These are phyloP conservation scores for Aviceda subcristata DNA, from an alignment of 2,113 vertebrate species.

Conservation along the genomic window DNA sequence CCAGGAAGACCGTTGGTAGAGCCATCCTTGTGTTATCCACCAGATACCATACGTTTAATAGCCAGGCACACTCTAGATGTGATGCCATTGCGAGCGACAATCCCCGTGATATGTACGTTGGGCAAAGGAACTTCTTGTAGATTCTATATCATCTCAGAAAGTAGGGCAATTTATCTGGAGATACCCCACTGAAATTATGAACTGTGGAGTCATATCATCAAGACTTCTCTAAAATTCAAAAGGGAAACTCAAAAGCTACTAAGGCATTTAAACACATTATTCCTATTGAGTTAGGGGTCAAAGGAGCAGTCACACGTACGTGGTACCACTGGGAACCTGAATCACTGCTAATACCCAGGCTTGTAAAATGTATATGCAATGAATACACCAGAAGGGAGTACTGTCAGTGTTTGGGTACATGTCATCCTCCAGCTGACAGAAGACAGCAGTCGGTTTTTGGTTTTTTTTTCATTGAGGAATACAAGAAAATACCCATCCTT, in stretches of 20 bases:
- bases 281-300: neutral
- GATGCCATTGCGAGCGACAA: neutral
- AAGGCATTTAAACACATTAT: neutral
- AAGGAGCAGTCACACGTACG: neutral
- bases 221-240: neutral
- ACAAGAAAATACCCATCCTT: neutral
- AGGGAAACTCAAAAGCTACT: neutral
- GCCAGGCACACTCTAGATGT: rapidly evolving
- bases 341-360: neutral
- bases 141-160: neutral
- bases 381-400: rapidly evolving
- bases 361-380: rapidly evolving
- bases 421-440: neutral
- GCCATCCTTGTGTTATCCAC: neutral
- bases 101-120: rapidly evolving
- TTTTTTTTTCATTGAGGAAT: neutral
- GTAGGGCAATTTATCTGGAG: rapidly evolving
- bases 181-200: rapidly evolving
- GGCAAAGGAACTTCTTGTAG: neutral
- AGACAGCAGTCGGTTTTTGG: neutral
- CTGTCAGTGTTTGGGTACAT: neutral
- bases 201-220: neutral
- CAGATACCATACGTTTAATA: rapidly evolving
- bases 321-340: neutral
- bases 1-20: rapidly evolving